Evolutionary conservation across 2,113 vertebrate genomes (phyloP).

Genomic region (Gallinago paraguaiae): DNA sequence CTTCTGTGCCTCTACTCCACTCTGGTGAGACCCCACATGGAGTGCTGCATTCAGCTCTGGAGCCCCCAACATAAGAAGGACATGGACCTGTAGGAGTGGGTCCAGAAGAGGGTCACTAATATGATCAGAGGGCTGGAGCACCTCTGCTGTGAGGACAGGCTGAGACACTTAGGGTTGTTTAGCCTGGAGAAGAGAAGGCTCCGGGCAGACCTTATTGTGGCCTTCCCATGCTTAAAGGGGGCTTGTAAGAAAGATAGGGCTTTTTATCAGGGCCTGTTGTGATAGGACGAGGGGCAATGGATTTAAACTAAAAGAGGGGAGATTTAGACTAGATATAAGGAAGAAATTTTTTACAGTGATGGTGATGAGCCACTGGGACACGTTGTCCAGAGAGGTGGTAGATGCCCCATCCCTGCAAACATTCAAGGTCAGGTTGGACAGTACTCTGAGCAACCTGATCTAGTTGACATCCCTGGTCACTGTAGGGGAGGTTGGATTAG

Average conservation of each 20-base stretch:
- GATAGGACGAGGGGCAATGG: neutral
- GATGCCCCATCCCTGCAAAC: neutral
- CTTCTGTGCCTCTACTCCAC: neutral
- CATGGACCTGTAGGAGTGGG: neutral
- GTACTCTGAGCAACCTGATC: neutral
- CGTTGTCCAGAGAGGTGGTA: neutral
- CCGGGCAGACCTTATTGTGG: neutral
- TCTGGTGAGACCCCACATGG: neutral
- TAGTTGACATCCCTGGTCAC: neutral
- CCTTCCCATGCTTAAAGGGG: neutral
- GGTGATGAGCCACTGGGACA: neutral
- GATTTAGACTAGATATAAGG: neutral
- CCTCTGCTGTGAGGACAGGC: neutral
- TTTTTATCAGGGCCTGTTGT: neutral
- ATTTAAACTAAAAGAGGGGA: neutral
- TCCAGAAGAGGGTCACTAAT: neutral
- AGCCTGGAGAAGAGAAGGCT: neutral
- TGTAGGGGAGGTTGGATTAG: neutral
- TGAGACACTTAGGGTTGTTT: neutral
- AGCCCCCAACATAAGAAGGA: neutral
- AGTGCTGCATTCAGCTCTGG: neutral
- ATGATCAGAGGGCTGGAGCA: neutral
- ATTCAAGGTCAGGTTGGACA: neutral
- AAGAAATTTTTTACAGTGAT: neutral
- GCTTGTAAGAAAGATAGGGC: neutral